Percentiles rank a stretch among this genome's conserved stretches.
phyloP scores from a whole-genome alignment of 2,888 invertebrate species.

The Limnephilus lunatus region DNA sequence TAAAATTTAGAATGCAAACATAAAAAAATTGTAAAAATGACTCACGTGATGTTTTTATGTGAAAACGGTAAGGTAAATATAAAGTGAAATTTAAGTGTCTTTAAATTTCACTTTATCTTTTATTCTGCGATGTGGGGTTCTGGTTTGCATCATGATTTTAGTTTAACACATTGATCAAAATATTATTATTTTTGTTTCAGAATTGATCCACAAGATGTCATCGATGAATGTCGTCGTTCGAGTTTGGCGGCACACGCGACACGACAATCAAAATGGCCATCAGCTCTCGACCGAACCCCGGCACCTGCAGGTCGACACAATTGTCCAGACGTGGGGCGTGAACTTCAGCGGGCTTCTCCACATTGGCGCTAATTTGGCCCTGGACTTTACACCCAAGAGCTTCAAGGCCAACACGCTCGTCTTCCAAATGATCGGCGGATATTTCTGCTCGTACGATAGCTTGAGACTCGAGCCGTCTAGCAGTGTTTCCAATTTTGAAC shows the following conservation, averaged over 20 bases:
- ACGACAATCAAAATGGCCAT: conserved; percentile 68
- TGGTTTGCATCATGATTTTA: no score
- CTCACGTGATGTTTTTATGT: no score
- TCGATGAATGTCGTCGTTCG: conserved; percentile 75
- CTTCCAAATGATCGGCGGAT: conserved; percentile 92
- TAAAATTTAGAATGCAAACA: no score
- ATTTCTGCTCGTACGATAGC: conserved; percentile 83
- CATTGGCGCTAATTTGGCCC: conserved; percentile 83
- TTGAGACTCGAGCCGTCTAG: conserved; percentile 72
- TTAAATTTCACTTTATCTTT: no score
- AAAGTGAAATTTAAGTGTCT: no score
- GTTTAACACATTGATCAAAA: no score
- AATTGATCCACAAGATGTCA: conserved; percentile 75
- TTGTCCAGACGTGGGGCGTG: conserved; percentile 89
- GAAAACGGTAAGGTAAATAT: no score
- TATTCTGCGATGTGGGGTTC: no score
- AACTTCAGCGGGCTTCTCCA: conserved; percentile 90
- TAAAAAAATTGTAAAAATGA: no score
- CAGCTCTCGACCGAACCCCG: conserved; percentile 70
- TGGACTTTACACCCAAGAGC: conserved; percentile 82
- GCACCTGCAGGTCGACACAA: conserved; percentile 74
- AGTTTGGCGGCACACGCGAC: conserved; percentile 74
- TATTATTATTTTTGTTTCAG: conserved; percentile 69
- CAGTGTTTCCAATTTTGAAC: conserved; percentile 29
- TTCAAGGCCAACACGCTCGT: conserved; percentile 87